These are phyloP conservation scores for Malurus melanocephalus DNA, from an alignment of 2,113 vertebrate species.

Conservation along the genomic window DNA sequence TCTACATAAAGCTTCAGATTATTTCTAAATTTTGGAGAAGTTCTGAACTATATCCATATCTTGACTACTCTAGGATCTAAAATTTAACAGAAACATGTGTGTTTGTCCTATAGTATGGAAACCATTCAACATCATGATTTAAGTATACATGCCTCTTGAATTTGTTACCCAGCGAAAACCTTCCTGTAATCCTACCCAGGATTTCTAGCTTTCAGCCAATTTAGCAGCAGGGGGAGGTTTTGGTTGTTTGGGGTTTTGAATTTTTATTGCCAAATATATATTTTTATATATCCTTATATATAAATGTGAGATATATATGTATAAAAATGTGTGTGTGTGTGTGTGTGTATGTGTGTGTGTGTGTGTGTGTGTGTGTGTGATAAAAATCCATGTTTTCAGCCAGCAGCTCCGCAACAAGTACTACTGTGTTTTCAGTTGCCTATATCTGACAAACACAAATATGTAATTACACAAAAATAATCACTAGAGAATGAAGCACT, in stretches of 20 bases:
- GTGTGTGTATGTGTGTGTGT: too few species aligned
- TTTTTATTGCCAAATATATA: constrained; percentile 1
- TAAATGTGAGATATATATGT: neutral
- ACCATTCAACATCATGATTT: neutral
- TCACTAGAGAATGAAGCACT: neutral
- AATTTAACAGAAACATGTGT: constrained; percentile 22
- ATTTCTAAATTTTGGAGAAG: neutral
- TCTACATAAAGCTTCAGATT: neutral
- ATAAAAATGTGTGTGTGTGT: too few species aligned
- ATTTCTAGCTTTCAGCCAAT: constrained; percentile 32
- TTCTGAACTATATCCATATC: neutral
- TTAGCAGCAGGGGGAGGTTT: neutral
- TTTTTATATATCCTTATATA: neutral
- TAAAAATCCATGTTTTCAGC: constrained; percentile 30
- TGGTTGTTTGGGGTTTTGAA: neutral
- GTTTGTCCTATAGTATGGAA: neutral
- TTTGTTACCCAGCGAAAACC: constrained; percentile 15
- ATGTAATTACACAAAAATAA: neutral
- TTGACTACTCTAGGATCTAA: neutral
- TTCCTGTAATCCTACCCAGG: constrained; percentile 3
- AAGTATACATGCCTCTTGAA: neutral
- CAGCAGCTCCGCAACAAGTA: neutral
- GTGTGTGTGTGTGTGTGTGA: too few species aligned
- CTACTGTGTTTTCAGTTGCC: constrained; percentile 2
- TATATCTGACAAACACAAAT: neutral